Conservation (phyloP, 2,797 vertebrate genomes). For the Tarsius wallacei region DNA sequence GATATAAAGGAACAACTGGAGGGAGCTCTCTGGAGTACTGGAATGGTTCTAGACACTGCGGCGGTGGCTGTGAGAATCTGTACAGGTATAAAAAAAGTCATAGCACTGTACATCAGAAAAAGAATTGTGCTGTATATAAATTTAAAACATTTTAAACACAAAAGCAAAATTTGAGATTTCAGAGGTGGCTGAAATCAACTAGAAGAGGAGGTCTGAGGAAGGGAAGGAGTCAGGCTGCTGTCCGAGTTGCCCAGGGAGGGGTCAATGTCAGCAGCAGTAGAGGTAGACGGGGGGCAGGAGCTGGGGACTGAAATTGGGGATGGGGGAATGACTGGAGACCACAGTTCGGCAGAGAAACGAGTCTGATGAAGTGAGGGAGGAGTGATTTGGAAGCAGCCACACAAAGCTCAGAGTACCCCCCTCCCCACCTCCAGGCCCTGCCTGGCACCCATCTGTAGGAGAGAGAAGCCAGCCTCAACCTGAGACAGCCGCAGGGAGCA, state of each 20-base stretch:
- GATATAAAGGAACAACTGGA: not conserved
- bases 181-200: not conserved
- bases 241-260: too few species aligned
- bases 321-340: not conserved
- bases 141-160: not conserved
- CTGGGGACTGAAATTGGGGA: not conserved
- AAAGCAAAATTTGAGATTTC: constrained; percentile 4
- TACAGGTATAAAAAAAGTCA: not conserved
- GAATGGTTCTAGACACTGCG: not conserved
- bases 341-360: not conserved
- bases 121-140: not conserved
- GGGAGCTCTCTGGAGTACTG: too few species aligned
- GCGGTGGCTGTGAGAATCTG: not conserved
- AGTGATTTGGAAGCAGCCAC: not conserved
- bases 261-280: too few species aligned
- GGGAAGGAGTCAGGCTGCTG: too few species aligned
- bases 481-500: not conserved
- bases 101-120: not conserved
- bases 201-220: not conserved
- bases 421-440: not conserved
- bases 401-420: not conserved
- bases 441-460: not conserved
- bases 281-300: not conserved
- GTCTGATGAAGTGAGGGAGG: too few species aligned
- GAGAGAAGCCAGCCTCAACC: not conserved